Conservation (phyloP, 2,888 invertebrate species). For the Coelopa pilipes region DNA sequence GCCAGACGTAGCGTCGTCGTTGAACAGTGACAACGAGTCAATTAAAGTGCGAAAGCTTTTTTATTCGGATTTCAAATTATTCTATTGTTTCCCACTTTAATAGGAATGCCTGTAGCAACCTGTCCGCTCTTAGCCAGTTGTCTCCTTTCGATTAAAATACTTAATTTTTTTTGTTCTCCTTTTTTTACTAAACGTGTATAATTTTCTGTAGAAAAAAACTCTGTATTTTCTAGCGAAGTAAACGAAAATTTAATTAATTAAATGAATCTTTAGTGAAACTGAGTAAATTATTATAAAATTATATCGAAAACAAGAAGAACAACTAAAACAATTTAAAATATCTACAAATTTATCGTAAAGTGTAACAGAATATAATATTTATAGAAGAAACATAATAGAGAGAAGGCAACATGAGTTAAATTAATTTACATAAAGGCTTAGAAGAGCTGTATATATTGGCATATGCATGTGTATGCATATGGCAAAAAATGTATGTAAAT, state of each 20-base stretch:
- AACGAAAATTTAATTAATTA: not conserved
- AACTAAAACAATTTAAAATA: conserved; percentile 10
- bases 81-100: no score
- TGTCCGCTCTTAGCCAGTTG: not conserved
- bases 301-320: not conserved
- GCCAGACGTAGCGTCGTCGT: conserved; percentile 11
- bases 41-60: conserved; percentile 12
- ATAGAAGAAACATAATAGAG: not conserved
- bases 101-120: no score
- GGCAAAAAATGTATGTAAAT: conserved; percentile 20
- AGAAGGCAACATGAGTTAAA: not conserved
- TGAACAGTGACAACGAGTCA: conserved; percentile 22
- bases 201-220: not conserved
- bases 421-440: conserved; percentile 12
- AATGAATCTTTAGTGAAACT: not conserved
- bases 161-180: not conserved
- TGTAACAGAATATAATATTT: conserved; percentile 3
- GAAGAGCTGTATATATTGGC: not conserved
- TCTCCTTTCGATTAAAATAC: not conserved
- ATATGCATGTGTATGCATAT: conserved; percentile 8
- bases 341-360: conserved; percentile 18
- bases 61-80: no score
- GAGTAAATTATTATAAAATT: not conserved
- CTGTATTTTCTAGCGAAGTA: not conserved
- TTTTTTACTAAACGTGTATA: not conserved